A percentile compares a stretch with the other conserved stretches of the same genome.
Conservation (phyloP, 2,113 vertebrate species). For the Pomatorhinus ruficollis region DNA sequence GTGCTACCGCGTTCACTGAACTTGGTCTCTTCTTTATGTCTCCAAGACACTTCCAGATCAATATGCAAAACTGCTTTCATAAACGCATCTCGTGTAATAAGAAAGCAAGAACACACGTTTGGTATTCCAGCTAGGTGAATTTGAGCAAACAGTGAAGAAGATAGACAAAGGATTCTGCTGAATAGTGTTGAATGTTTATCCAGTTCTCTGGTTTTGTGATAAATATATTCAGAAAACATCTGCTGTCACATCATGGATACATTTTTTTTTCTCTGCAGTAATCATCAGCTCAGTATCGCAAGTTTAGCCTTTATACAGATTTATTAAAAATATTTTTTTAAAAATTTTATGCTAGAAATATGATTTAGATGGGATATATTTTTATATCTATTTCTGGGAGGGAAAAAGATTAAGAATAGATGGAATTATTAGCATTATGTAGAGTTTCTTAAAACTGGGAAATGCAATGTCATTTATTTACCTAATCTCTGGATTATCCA, state of each 20-base stretch:
- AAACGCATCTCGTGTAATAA: neutral
- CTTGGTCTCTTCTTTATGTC: neutral
- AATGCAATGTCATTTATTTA: neutral
- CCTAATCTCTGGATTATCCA: neutral
- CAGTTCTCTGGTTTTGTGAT: neutral
- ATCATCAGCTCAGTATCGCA: neutral
- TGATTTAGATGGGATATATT: neutral
- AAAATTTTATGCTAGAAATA: neutral
- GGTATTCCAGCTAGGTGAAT: neutral
- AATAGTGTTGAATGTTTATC: neutral
- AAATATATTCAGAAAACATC: neutral
- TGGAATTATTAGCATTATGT: neutral
- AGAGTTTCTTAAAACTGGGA: neutral
- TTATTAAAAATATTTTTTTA: neutral
- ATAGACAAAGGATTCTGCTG: neutral
- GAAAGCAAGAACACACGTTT: neutral
- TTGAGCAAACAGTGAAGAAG: neutral
- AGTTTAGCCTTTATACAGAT: neutral
- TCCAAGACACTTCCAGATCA: neutral
- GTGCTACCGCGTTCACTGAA: neutral
- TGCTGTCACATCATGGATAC: neutral
- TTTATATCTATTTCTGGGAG: neutral
- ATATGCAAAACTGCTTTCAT: neutral
- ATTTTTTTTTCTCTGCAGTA: neutral
- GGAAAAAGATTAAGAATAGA: neutral